A percentile compares a stretch with the other conserved stretches of the same genome.
These are phyloP conservation scores for Oreohelix idahoensis DNA, from an alignment of 1,140 invertebrate genomes.

Conservation along the genomic window DNA sequence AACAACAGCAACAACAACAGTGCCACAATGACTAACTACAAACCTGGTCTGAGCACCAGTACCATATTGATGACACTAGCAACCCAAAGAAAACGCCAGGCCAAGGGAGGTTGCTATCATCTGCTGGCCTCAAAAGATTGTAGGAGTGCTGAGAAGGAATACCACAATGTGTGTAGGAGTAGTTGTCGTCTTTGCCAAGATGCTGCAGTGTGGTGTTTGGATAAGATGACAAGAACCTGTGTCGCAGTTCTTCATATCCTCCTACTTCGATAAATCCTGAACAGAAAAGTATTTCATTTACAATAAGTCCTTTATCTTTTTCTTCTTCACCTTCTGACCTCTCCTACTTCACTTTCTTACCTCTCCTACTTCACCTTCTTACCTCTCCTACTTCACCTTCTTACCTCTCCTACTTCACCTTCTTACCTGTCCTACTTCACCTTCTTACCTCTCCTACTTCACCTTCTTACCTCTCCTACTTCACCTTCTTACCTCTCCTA, in stretches of 20 bases:
- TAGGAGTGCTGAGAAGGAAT: slow-evolving; percentile 73
- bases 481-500: too few species aligned
- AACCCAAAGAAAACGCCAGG: slow-evolving; percentile 76
- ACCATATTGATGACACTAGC: slow-evolving; percentile 77
- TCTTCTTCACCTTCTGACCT: too few species aligned
- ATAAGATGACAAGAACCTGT: slow-evolving; percentile 71
- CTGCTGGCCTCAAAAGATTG: slow-evolving; percentile 72
- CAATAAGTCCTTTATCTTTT: too few species aligned
- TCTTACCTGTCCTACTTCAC: too few species aligned
- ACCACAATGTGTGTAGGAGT: slow-evolving; percentile 70
- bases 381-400: too few species aligned
- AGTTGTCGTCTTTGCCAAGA: slow-evolving; percentile 51
- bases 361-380: too few species aligned
- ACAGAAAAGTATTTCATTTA: background rate
- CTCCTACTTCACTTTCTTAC: too few species aligned
- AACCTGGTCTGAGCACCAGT: slow-evolving; percentile 79
- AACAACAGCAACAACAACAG: too few species aligned
- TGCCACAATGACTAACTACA: background rate
- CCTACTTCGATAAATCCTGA: slow-evolving; percentile 75
- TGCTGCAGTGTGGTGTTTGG: slow-evolving; percentile 63
- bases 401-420: too few species aligned
- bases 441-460: too few species aligned
- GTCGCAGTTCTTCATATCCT: slow-evolving; percentile 71
- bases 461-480: too few species aligned
- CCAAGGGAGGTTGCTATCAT: slow-evolving; percentile 76